Base-by-base conservation (phyloP, 2,888 invertebrate species). In the Celastrina argiolus region DNA sequence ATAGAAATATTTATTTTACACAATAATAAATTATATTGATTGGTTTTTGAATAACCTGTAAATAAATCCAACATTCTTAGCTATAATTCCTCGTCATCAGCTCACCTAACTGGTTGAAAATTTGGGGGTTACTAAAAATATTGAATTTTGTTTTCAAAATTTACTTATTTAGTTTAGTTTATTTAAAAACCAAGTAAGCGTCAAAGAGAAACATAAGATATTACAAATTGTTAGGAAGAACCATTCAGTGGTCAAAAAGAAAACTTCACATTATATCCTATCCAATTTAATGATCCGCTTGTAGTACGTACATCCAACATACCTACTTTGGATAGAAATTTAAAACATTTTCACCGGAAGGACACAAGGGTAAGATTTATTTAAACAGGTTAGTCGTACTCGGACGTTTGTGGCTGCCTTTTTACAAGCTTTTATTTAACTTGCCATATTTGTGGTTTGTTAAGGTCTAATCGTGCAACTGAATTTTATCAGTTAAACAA, bases 351-450 rank as follows among this genome's bases (percentile, higher is more conserved):
- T 51, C 51, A 18, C 22, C 51, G 22, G 22, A 22, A 51, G 22
- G 51, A 51, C 51, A 51, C 51, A 22, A 22, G 51, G 22, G 12
- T 51, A 22, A 51, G 22, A 51, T 51, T 51, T 12, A 26, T 51
- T 51, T 51, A 51, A 51, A 51, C 22, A 51, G 22, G 22, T 51
- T 51, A 12, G 12, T 12, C 22, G 22, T 12, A 22, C 14, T 22
- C 51, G 36, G 8, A 8, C 36, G 51, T 51, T 51, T 51, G 51
- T 12, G 51, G 51, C 26, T 51, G 51, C 22, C 51, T 51, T 51
- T 51, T 51, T 51, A 51, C 51, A 51, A 51, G 51, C 51, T 51
- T 26, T 51, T 51, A 51, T 51, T 51, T 26, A 22, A 14, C 51
- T 22, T 51, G 51, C 14, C 22, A 14, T 22, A 22, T 51, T 51